Conservation (phyloP, 2,888 invertebrate species). For the Ochropacha duplaris region DNA sequence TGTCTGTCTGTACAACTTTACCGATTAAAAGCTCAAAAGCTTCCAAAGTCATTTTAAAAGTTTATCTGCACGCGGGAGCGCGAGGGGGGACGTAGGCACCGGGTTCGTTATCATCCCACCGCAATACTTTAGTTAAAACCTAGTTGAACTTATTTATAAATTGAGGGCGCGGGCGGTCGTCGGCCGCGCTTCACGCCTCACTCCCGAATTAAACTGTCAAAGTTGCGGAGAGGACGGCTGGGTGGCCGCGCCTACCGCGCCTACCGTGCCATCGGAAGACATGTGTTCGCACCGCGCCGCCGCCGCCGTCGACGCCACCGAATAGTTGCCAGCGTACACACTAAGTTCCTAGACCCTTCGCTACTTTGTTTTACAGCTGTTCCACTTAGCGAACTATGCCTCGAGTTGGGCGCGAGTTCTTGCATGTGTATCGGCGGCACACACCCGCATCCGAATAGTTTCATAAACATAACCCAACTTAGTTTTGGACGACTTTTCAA, state of each 20-base stretch:
- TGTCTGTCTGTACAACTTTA: slow-evolving; percentile 84
- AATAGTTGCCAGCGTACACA: slow-evolving; percentile 74
- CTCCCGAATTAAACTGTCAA: slow-evolving; percentile 71
- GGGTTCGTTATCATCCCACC: slow-evolving; percentile 73
- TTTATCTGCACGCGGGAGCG: slow-evolving; percentile 80
- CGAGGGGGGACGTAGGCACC: slow-evolving; percentile 61
- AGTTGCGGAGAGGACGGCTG: slow-evolving; percentile 49
- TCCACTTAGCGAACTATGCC: slow-evolving; percentile 83
- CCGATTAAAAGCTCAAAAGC: slow-evolving; percentile 85
- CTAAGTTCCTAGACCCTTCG: slow-evolving; percentile 82
- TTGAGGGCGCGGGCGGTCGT: slow-evolving; percentile 66
- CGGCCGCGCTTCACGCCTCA: slow-evolving; percentile 49
- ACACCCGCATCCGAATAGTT: slow-evolving; percentile 81
- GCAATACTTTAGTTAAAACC: slow-evolving; percentile 78
- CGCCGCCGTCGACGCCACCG: too few relatives aligned
- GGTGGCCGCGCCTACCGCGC: slow-evolving; percentile 26
- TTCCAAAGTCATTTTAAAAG: slow-evolving; percentile 85
- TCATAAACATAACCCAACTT: slow-evolving; percentile 83
- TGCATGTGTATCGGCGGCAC: slow-evolving; percentile 81
- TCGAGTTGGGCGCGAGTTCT: slow-evolving; percentile 81
- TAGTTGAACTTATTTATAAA: slow-evolving; percentile 81
- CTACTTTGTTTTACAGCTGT: slow-evolving; percentile 83
- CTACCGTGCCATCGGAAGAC: slow-evolving; percentile 49
- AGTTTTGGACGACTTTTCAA: slow-evolving; percentile 83
- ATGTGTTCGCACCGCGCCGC: slow-evolving; percentile 53